A percentile compares a stretch with the other conserved stretches of the same genome.
phyloP scores from a whole-genome alignment of 2,797 vertebrate species.

The Crenichthys baileyi region DNA sequence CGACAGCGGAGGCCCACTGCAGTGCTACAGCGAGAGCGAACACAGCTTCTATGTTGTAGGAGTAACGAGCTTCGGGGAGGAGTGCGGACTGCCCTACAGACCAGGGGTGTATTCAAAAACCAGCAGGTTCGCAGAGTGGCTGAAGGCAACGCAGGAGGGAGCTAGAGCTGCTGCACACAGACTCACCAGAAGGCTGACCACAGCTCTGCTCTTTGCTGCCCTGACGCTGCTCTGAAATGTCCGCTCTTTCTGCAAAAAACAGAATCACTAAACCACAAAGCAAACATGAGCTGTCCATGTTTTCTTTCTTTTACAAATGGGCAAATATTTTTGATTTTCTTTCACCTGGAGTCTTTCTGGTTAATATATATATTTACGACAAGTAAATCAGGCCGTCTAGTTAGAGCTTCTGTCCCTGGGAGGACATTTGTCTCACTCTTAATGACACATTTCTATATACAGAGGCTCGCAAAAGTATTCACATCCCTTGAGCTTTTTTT shows the following conservation, averaged over 20 bases:
- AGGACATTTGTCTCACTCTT: too few relatives aligned
- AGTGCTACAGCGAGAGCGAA: conserved; percentile 68
- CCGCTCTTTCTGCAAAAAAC: conserved; percentile 17
- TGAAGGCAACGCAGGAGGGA: conserved; percentile 34
- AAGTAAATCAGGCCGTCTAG: too few relatives aligned
- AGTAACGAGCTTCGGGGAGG: conserved; percentile 67
- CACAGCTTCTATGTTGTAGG: conserved; percentile 67
- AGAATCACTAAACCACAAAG: not conserved
- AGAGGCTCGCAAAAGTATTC: too few relatives aligned
- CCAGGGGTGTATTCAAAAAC: conserved; percentile 63
- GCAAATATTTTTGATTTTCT: not conserved
- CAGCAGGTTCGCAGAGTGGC: conserved; percentile 61
- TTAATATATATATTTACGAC: not conserved
- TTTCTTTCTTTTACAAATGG: not conserved
- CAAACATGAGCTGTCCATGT: not conserved
- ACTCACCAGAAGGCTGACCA: conserved; percentile 6
- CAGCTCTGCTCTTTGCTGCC: conserved; percentile 34
- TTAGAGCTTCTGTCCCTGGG: too few relatives aligned
- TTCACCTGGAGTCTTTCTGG: not conserved
- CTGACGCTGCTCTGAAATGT: conserved; percentile 29
- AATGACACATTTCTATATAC: too few relatives aligned
- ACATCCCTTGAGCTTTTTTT: too few relatives aligned
- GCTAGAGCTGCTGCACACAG: conserved; percentile 11
- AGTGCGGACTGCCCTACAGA: conserved; percentile 57
- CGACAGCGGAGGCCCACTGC: conserved; percentile 75